These are phyloP conservation scores for Oppia nitens DNA, from an alignment of 1,140 invertebrate species.

Conservation along the genomic window DNA sequence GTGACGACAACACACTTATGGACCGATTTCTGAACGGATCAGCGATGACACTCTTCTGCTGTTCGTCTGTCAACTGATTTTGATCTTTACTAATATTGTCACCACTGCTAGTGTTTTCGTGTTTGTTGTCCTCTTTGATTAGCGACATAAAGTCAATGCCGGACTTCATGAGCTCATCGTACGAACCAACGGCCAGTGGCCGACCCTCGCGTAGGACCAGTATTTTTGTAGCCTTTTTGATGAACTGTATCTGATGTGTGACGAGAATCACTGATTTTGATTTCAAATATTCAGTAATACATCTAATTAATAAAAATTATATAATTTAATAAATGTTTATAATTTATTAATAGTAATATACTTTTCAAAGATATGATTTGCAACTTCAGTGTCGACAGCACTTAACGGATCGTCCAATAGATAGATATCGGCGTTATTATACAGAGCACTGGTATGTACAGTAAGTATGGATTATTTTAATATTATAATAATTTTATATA, in stretches of 20 bases:
- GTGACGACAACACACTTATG: no score
- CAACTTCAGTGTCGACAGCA: slow-evolving; percentile 34
- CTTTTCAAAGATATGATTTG: slow-evolving; percentile 29
- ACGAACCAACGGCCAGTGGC: slow-evolving; percentile 16
- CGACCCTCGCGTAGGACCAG: slow-evolving; percentile 47
- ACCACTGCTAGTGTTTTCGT: background rate
- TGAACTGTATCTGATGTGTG: slow-evolving; percentile 32
- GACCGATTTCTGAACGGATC: no score
- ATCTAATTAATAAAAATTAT: no score
- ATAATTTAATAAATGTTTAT: no score
- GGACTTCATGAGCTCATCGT: slow-evolving; percentile 14
- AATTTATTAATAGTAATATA: no score
- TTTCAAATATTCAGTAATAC: slow-evolving; percentile 37
- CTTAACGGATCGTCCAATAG: slow-evolving; percentile 36
- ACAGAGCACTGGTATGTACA: no score
- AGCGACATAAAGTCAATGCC: slow-evolving; percentile 18
- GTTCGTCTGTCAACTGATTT: no score
- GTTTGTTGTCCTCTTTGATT: slow-evolving; percentile 3
- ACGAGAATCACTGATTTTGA: slow-evolving; percentile 28
- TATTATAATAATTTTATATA: no score
- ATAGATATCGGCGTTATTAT: slow-evolving; percentile 32
- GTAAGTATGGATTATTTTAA: no score
- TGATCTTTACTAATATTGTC: background rate
- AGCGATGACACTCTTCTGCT: no score
- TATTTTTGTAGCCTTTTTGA: slow-evolving; percentile 54